Base-by-base conservation (phyloP, 1,140 invertebrate species). In the Drosophila lini region DNA sequence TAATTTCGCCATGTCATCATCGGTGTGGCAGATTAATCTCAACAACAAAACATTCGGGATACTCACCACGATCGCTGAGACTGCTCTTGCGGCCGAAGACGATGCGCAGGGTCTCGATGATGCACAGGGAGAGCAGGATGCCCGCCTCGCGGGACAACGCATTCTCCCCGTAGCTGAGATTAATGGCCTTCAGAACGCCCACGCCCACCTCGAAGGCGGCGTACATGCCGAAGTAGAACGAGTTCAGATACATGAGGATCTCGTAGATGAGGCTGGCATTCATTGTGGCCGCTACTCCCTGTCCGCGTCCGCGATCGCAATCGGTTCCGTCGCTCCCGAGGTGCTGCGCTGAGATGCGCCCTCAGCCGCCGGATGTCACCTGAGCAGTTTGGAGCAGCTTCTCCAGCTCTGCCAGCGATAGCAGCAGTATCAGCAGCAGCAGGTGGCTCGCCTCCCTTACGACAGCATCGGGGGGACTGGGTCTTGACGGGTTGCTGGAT, bases 201-300 rank as follows among this genome's bases (percentile, higher is more conserved):
- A 97, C 96, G 16, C 95, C 94, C 36, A 96, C 93, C 55, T 97
- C 96, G 80, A 95, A 96, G 44, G 96, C 94, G 40, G 96, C 95
- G 93, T 97, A 97, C 94, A 97, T 95, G 64, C 96, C 96, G 80
- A 97, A 96, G 93, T 97, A 97, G 93, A 96, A 97, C 15, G 96
- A 96, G 92, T 97, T 97, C 40, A 97, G 92, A 91, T 97, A 97
- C 86, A 97, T 94, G 15, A 97, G 92, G 90, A 97, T 96, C 93
- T 97, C 96, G 85, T 96, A 97, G 9, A 95, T 95, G 82, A 97
- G 93, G 75, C 95, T 96, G 13, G 95, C 95, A 88, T 96, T 96
- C 91, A 92, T 92, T 63, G 25, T 73, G 34, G 64, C 45, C 52
- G 50, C 61, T 73, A 57, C 50, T 67, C 15, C 22, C 16, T 41